Base-by-base conservation (phyloP, 2,888 invertebrate genomes). In the Noctua janthina region DNA sequence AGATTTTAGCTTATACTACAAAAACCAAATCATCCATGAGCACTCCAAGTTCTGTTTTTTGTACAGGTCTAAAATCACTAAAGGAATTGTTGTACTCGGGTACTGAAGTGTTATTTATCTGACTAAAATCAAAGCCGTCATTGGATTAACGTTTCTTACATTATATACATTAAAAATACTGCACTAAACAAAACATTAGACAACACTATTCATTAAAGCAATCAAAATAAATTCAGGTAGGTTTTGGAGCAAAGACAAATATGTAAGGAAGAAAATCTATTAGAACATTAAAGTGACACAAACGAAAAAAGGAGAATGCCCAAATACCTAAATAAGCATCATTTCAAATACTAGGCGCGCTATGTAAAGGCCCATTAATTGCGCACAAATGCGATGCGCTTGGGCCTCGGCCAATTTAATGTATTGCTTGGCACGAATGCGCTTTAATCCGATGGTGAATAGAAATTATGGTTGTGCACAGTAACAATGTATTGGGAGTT, bases 361-460 rank as follows among this genome's bases (percentile, higher is more conserved):
- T 92, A 89, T 90, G 93, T 93, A 93, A 93, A 94, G 90, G 92
- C 91, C 94, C 94, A 95, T 96, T 96, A 96, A 95, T 95, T 95
- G 95, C 93, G 93, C 94, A 90, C 92, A 93, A 94, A 94, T 92
- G 92, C 93, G 91, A 92, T 92, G 93, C 92, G 92, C 92, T 96
- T 96, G 96, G 96, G 95, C 92, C 90, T 86, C 86, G 87, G 95
- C 96, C 96, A 96, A 95, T 95, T 94, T 95, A 95, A 95, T 95
- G 95, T 96, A 95, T 95, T 93, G 94, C 94, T 95, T 96, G 96
- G 96, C 96, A 95, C 94, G 92, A 89, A 85, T 90, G 86, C 87
- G 88, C 91, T 91, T 86, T 94, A 94, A 95, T 94, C 94, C 94
- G 88, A 93, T 90, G 92, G 91, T 94, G 93, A 95, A 95, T 94